Base-by-base conservation (phyloP, 2,797 vertebrate genomes). In the Martes flavigula region DNA sequence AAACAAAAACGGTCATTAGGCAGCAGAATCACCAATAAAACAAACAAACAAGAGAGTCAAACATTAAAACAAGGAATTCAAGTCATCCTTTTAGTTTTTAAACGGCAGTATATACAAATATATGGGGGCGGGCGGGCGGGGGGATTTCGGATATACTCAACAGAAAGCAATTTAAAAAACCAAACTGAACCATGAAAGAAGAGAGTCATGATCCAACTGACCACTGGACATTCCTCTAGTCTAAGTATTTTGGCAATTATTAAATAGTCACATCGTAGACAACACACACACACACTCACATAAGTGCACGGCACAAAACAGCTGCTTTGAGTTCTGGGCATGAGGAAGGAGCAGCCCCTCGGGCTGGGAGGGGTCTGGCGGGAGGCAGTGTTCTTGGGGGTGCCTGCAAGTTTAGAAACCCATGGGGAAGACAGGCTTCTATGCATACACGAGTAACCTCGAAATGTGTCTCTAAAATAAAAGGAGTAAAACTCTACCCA, bases 171-270 rank as follows among this genome's bases (percentile, higher is more conserved):
- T 84, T 94, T 72, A 46, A 27, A 78, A 81, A 81, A 11, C 0
- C 46, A 72, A 46, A 25, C 32, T 25, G 48, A 54, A 72, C 17
- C 66, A 35, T 15, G 1, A 21, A 46, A 72, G 54, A 93, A 78
- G 91, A 96, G 4, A 32, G 97, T 94, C 93, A 97, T 85, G 91
- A 84, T 95, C 87, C 96, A 85, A 94, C 70, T 77, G 92, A 92
- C 88, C 25, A 35, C 73, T 30, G 77, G 90, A 94, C 82, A 84
- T 87, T 35, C 68, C 97, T 15, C 15, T 87, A 72, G 92, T 84
- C 98, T 98, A 97, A 95, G 97, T 91, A 77, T 94, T 98, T 98
- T 98, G 98, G 98, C 98, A 98, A 96, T 96, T 94, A 88, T 97
- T 98, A 98, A 98, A 98, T 95, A 97, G 98, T 97, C 90, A 96